Evolutionary conservation across 2,888 invertebrate species (phyloP), one percentile per base, ranked within the genome.

Genomic region (Leucania comma): DNA sequence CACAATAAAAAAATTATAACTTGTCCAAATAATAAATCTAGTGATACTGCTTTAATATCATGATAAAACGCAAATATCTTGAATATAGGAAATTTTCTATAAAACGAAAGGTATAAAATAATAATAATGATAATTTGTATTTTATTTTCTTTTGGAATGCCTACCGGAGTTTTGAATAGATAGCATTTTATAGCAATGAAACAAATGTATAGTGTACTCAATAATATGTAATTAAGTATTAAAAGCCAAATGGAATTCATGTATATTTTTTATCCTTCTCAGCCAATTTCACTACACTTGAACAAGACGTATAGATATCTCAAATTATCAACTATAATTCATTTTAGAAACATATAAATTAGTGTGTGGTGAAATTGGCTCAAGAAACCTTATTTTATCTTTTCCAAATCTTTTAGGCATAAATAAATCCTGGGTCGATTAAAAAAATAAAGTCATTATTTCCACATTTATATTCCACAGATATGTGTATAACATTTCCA

Each of bases 1-100:
- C 92, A 92, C 91, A 90, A 93, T 91, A 93, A 92, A 93, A 93
- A 80, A 90, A 90, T 88, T 90, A 91, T 91, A 92, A 93, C 89
- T 93, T 94, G 95, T 95, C 96, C 95, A 95, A 95, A 93, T 92
- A 94, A 93, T 94, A 94, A 88, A 94, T 93, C 91, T 95, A 96
- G 95, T 95, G 95, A 95, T 95, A 95, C 94, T 94, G 96, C 96
- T 96, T 96, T 96, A 96, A 95, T 95, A 96, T 94, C 95, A 94
- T 95, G 90, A 95, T 95, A 95, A 95, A 94, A 92, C 91, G 94
- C 95, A 88, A 91, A 93, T 94, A 93, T 93, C 93, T 95, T 94
- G 92, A 94, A 91, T 93, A 95, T 95, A 95, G 95, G 92, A 94
- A 92, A 90, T 94, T 96, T 95, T 96, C 95, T 95, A 95, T 95